Evolutionary conservation across 2,888 invertebrate species (phyloP), one percentile per base, ranked within the genome.

Genomic region (Dysmachus trigonus): DNA sequence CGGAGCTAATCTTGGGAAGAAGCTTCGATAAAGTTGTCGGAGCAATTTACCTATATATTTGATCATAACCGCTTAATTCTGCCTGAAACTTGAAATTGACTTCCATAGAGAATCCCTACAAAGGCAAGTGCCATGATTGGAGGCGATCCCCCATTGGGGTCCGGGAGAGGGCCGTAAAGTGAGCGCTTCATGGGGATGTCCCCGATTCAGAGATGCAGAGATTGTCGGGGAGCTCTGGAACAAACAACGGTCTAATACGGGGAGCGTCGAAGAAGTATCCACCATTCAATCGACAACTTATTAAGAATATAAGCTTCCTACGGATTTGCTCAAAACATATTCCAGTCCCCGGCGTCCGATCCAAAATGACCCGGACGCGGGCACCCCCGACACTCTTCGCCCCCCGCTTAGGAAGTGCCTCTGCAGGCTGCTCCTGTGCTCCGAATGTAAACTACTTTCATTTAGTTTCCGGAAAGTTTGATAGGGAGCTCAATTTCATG

Each of bases 401-500:
- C 27, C 2, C 62, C 62, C 27, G 47, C n/a, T 6, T n/a, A 6
- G 47, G n/a, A 47, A 47, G 47, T n/a, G 5, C 15, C 47, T 47
- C 47, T n/a, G n/a, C 47, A 47, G 18, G 47, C 62, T 62, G 22
- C 22, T 62, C 8, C 62, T 62, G 18, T 62, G 22, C 38, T 41
- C 76, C 76, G 76, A 38, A 76, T 76, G 76, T 76, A 76, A 33
- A 35, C 35, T 62, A 62, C 62, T 76, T 76, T 38, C 76, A n/a
- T 76, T 76, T 22, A 76, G 76, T 79, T 73, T 47, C 79, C 41
- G 79, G 27, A 41, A 79, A 79, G 41, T 77, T 77, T 77, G 77
- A 77, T 41, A 77, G 35, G 77, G 41, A 27, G 77, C 77, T 79
- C 47, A 79, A 79, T 79, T 79, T 79, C 47, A 51, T 79, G 47